phyloP scores from a whole-genome alignment of 2,797 vertebrate genomes.

The Urocyon cinereoargenteus region DNA sequence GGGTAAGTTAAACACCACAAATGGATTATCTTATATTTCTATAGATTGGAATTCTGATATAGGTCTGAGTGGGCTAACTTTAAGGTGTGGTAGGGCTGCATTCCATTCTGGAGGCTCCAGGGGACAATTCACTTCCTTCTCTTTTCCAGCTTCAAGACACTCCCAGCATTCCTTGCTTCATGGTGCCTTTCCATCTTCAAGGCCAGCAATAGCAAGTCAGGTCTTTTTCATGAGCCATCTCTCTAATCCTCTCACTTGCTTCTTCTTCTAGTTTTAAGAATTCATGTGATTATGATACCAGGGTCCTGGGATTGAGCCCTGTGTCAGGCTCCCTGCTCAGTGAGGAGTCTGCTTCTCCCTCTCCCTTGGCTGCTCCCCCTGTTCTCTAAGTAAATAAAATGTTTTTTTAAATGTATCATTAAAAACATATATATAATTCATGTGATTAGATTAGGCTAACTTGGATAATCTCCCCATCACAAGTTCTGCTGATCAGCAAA shows the following conservation, averaged over 20 bases:
- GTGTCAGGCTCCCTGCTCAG: too few relatives aligned
- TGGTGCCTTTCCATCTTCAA: background rate
- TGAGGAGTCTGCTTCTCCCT: too few relatives aligned
- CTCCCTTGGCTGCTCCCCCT: too few relatives aligned
- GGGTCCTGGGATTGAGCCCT: too few relatives aligned
- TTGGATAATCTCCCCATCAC: background rate
- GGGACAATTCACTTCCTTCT: background rate
- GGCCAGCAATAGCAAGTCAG: background rate
- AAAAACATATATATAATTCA: background rate
- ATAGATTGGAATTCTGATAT: background rate
- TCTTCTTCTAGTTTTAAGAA: background rate
- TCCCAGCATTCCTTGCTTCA: background rate
- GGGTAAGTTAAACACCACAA: too few relatives aligned
- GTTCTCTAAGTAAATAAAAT: too few relatives aligned
- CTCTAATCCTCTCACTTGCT: background rate
- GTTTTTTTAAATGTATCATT: too few relatives aligned
- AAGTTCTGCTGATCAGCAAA: background rate
- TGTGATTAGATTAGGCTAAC: background rate
- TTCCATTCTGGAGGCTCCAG: background rate
- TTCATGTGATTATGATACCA: background rate
- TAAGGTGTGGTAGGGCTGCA: background rate
- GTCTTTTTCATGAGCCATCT: background rate
- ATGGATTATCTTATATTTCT: background rate
- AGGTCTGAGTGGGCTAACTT: background rate
- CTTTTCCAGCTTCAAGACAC: background rate